Evolutionary conservation across 2,797 vertebrate species (phyloP).

Genomic region (Mormyrops boulengeri): DNA sequence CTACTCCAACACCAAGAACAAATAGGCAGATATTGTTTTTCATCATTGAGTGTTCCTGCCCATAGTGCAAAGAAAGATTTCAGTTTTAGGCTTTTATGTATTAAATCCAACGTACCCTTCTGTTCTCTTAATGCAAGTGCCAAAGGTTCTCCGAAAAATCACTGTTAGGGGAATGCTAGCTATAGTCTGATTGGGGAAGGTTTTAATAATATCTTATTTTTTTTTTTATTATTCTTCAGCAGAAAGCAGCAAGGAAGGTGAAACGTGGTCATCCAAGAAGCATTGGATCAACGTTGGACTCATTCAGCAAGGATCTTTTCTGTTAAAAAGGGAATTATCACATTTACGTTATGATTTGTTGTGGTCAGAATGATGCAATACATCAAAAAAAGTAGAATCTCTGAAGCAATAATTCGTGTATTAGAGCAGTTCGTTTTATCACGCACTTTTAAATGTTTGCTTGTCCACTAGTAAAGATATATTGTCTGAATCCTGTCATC

Average conservation of each 20-base stretch:
- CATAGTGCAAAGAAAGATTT: neutral
- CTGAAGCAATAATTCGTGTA: conserved; percentile 70
- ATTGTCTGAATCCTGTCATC: conserved; percentile 59
- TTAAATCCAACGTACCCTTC: neutral
- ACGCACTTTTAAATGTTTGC: conserved; percentile 52
- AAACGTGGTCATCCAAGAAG: conserved; percentile 74
- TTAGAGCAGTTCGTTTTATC: conserved; percentile 44
- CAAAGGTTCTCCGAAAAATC: neutral
- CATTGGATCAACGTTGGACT: conserved; percentile 70
- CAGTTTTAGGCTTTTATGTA: neutral
- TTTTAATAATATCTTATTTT: conserved; percentile 52
- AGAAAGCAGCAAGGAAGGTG: conserved; percentile 67
- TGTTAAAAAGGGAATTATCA: conserved; percentile 60
- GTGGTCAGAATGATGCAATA: conserved; percentile 58
- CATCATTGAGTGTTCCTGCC: conserved; percentile 26
- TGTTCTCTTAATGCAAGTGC: neutral
- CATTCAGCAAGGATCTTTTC: conserved; percentile 70
- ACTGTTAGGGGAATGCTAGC: conserved; percentile 20
- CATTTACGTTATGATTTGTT: conserved; percentile 53
- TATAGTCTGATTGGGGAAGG: conserved; percentile 36
- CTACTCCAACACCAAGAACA: conserved; percentile 33
- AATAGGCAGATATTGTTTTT: conserved; percentile 36
- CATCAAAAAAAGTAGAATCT: conserved; percentile 49
- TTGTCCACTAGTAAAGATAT: conserved; percentile 64
- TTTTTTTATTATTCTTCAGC: conserved; percentile 75